Base-by-base conservation (phyloP, 2,113 vertebrate species). In the Takifugu flavidus region DNA sequence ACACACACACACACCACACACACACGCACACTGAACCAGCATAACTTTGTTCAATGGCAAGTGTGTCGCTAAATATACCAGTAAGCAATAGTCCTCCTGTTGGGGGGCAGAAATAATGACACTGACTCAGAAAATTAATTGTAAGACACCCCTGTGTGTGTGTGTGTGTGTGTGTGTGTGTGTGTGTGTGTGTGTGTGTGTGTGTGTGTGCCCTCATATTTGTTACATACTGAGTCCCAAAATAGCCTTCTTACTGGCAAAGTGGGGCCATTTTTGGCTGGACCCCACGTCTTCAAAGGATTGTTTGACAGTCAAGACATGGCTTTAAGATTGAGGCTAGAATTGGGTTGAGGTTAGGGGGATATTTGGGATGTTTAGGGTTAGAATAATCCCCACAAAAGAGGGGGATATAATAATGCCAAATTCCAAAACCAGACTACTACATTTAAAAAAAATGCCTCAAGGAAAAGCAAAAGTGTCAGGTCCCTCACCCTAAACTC, bases 1-100 rank as follows among this genome's bases (percentile, higher is more conserved):
- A 55, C 15, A 26, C 13, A 53, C 11, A 25, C n/a, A 25, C 54
- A 15, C 59, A 51, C 55, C 55, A 20, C 44, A 53, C 46, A 53
- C 56, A 62, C 34, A 34, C 59, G 50, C 39, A 55, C 46, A 39
- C 15, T 72, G 62, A 44, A 79, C 62, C 59, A 59, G 61, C 39
- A 55, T 27, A 67, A 80, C 70, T 82, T 83, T 80, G 69, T 82
- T 70, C 51, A 54, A 50, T 52, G n/a, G 58, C 62, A 53, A 77
- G 62, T 49, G 6, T 71, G 66, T 3, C 50, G 72, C 72, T 84
- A 82, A 84, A 84, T 79, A 75, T 84, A 58, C 52, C 56, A 51
- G 63, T 78, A 78, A 80, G 59, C 72, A 77, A 82, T 79, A 77
- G 42, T 49, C 45, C 62, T 53, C 51, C 63, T 79, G 68, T 58